A percentile compares a stretch with the other conserved stretches of the same genome.
These are phyloP conservation scores for Pterobdella sp. DNA, from an alignment of 2,888 invertebrate species.

Conservation along the genomic window DNA sequence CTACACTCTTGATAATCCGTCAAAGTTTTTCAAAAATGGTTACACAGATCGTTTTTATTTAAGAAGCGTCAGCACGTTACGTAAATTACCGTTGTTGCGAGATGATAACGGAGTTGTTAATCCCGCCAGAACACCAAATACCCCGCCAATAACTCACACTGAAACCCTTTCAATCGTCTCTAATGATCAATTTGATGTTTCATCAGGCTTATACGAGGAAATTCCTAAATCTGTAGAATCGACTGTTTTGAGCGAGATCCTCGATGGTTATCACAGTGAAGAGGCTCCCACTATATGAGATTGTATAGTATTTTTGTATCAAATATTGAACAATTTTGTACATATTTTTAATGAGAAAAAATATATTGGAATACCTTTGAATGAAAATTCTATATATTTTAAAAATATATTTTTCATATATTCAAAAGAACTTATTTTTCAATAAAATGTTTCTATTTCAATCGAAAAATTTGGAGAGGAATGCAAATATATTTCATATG, in stretches of 20 bases:
- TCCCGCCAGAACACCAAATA: background rate
- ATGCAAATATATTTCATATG: no score
- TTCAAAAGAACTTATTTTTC: no score
- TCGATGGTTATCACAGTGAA: slow-evolving; percentile 25
- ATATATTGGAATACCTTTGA: no score
- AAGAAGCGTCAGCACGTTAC: background rate
- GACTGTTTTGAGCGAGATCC: slow-evolving; percentile 25
- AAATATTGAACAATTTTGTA: no score
- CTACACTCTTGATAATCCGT: background rate
- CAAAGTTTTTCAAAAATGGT: background rate
- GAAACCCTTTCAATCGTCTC: background rate
- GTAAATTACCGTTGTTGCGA: background rate
- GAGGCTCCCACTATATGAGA: slow-evolving; percentile 2
- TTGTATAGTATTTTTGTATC: no score
- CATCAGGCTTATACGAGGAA: slow-evolving; percentile 27
- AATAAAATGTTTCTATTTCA: no score
- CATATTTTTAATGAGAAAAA: no score
- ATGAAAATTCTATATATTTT: no score
- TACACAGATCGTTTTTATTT: slow-evolving; percentile 1
- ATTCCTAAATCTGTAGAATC: slow-evolving; percentile 23
- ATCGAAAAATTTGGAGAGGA: no score
- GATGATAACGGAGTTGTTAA: background rate
- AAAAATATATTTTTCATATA: no score
- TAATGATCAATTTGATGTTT: slow-evolving; percentile 4
- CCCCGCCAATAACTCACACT: background rate